A percentile compares a stretch with the other conserved stretches of the same genome.
Evolutionary conservation across 2,888 invertebrate genomes (phyloP).

Genomic region (Drosophila parthenogenetica): DNA sequence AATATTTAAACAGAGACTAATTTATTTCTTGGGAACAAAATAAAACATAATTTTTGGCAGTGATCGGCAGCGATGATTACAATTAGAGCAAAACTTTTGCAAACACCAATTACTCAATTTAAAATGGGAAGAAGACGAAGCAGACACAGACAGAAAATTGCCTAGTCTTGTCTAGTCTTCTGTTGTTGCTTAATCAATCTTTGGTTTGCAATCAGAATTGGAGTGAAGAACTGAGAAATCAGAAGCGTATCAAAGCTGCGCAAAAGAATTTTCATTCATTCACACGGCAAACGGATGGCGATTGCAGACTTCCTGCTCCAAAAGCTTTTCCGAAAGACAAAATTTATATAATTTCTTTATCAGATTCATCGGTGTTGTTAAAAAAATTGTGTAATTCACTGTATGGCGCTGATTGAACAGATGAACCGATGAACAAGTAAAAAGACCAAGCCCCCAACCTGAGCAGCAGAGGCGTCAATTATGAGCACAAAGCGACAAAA

Average conservation of each 20-base stretch:
- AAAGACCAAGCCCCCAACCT: neutral
- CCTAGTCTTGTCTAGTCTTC: slow-evolving; percentile 29
- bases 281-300: slow-evolving; percentile 61
- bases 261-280: slow-evolving; percentile 59
- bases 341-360: slow-evolving; percentile 76
- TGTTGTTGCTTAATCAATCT: slow-evolving; percentile 56
- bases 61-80: slow-evolving; percentile 60
- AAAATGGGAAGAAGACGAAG: slow-evolving; percentile 15
- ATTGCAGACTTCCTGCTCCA: slow-evolving; percentile 72
- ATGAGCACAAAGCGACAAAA: slow-evolving; percentile 69
- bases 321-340: slow-evolving; percentile 65
- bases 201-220: slow-evolving; percentile 16
- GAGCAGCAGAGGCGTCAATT: slow-evolving; percentile 61
- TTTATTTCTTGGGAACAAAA: slow-evolving; percentile 53
- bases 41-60: slow-evolving; percentile 57
- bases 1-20: slow-evolving; percentile 26
- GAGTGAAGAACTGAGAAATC: slow-evolving; percentile 29
- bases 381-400: slow-evolving; percentile 71
- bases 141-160: neutral
- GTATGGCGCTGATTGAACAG: slow-evolving; percentile 60
- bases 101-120: slow-evolving; percentile 62
- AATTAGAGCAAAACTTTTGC: slow-evolving; percentile 65
- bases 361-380: slow-evolving; percentile 66
- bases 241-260: slow-evolving; percentile 24
- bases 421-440: neutral